A percentile compares a stretch with the other conserved stretches of the same genome.
These are phyloP conservation scores for Drosophila ananassae DNA, from an alignment of 1,140 invertebrate species.

Conservation along the genomic window DNA sequence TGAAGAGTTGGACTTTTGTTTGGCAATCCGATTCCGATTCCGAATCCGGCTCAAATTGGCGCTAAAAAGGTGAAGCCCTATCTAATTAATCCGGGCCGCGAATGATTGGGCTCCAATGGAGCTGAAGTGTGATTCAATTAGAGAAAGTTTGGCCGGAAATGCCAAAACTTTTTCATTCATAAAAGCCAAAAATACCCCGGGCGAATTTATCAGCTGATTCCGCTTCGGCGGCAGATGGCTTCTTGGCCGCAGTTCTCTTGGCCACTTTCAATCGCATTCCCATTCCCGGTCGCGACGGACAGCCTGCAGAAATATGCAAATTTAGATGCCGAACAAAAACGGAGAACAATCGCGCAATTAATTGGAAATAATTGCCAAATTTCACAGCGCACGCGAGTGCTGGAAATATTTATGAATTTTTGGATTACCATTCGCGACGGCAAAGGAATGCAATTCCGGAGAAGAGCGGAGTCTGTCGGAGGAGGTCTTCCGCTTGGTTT, in stretches of 20 bases:
- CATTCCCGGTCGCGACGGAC: conserved; percentile 16
- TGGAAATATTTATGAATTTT: conserved; percentile 39
- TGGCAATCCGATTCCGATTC: conserved; percentile 16
- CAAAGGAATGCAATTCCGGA: conserved; percentile 8
- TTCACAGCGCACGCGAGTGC: conserved; percentile 8
- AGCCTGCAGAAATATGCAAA: conserved; percentile 31
- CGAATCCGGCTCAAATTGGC: conserved; percentile 39
- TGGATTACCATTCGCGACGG: conserved; percentile 31
- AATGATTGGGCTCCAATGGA: conserved; percentile 9
- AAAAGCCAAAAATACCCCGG: conserved; percentile 27
- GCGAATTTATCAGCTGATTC: conserved; percentile 50
- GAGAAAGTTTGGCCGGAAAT: conserved; percentile 1
- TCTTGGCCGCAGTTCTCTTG: conserved; percentile 18
- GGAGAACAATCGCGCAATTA: conserved; percentile 31
- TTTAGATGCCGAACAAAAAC: conserved; percentile 15
- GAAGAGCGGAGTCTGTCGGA: background rate
- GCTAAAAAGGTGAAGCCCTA: conserved; percentile 31
- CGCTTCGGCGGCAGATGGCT: conserved; percentile 3
- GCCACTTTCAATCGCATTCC: conserved; percentile 22
- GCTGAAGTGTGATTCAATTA: conserved; percentile 32
- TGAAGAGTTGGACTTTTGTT: conserved; percentile 7
- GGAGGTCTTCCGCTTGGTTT: conserved; percentile 19
- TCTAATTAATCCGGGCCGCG: conserved; percentile 33
- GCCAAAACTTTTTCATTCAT: conserved; percentile 19
- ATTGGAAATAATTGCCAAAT: conserved; percentile 42